Conservation (phyloP, 1,140 invertebrate species). For the Portunus trituberculatus region DNA sequence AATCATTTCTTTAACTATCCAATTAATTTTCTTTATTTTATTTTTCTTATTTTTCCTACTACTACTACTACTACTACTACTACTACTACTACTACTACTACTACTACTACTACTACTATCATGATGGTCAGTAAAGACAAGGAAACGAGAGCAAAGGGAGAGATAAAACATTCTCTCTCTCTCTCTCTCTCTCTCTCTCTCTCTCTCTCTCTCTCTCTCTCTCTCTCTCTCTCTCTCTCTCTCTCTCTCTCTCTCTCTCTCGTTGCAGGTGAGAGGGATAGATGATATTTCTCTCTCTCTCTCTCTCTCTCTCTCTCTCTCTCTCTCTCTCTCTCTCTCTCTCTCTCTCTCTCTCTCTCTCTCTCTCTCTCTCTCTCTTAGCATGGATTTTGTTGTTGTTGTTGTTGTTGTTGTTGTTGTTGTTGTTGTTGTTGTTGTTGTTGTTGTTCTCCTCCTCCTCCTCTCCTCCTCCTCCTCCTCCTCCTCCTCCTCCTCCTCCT, state of each 20-base stretch:
- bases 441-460: background rate
- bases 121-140: too few relatives aligned
- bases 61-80: constrained; percentile 22
- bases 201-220: too few relatives aligned
- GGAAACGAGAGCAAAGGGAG: too few relatives aligned
- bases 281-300: background rate
- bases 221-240: too few relatives aligned
- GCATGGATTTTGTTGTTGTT: background rate
- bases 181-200: too few relatives aligned
- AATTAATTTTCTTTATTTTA: background rate
- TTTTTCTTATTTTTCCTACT: background rate
- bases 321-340: background rate
- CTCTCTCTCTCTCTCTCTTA: too few relatives aligned
- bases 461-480: background rate
- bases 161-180: too few relatives aligned
- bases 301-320: too few relatives aligned
- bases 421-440: background rate
- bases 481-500: background rate
- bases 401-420: background rate
- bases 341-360: too few relatives aligned
- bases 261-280: background rate
- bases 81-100: constrained; percentile 23
- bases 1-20: background rate
- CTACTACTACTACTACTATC: background rate
- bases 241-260: too few relatives aligned